A percentile compares a stretch with the other conserved stretches of the same genome.
phyloP scores from a whole-genome alignment of 2,797 vertebrate genomes.

The Tympanoctomys barrerae region DNA sequence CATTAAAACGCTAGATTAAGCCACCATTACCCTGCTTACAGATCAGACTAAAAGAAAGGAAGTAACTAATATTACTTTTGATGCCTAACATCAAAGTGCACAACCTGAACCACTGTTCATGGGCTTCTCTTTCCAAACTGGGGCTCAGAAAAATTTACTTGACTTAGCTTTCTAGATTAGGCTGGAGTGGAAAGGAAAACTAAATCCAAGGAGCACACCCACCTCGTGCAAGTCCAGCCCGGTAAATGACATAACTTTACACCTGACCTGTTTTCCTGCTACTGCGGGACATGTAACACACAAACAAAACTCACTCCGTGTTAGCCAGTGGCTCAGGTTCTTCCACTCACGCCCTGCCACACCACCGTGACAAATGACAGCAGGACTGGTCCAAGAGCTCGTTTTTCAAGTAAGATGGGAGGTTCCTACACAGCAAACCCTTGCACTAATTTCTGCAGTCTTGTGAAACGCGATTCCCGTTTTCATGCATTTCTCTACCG shows the following conservation, averaged over 20 bases:
- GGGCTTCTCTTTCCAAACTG: background rate
- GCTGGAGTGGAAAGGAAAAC: conserved; percentile 46
- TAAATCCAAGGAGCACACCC: background rate
- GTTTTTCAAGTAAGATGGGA: conserved; percentile 28
- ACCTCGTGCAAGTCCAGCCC: background rate
- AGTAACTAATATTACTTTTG: conserved; percentile 34
- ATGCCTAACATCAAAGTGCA: conserved; percentile 13
- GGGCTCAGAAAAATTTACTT: conserved; percentile 27
- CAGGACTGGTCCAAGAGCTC: background rate
- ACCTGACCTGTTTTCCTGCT: background rate
- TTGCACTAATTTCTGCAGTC: background rate
- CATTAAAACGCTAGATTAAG: conserved; percentile 16
- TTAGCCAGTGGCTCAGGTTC: background rate
- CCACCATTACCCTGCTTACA: background rate
- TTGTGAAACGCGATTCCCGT: conserved; percentile 28
- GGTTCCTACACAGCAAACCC: background rate
- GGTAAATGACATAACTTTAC: conserved; percentile 5
- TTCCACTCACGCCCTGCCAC: conserved; percentile 27
- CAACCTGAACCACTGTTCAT: conserved; percentile 11
- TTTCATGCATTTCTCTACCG: conserved; percentile 11
- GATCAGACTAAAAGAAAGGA: conserved; percentile 23
- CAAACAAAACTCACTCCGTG: background rate
- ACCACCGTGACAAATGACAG: conserved; percentile 21
- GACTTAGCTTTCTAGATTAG: background rate
- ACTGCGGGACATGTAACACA: background rate